These are phyloP conservation scores for Scolopax bukidnonensis DNA, from an alignment of 2,797 vertebrate genomes.

Conservation along the genomic window DNA sequence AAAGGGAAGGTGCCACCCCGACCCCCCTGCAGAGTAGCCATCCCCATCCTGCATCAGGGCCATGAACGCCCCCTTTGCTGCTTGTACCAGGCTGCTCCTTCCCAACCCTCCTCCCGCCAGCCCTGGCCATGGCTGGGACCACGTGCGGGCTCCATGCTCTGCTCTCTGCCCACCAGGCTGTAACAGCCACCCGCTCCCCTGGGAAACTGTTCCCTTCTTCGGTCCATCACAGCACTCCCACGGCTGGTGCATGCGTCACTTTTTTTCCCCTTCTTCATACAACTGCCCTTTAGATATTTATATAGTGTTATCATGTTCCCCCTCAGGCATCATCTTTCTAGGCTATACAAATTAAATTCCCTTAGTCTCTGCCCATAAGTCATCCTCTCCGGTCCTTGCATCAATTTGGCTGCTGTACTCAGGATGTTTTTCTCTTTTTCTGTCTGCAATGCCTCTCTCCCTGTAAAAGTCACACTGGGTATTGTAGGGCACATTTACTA, in stretches of 20 bases:
- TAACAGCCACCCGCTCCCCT: not conserved
- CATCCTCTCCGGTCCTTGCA: not conserved
- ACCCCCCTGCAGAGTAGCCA: not conserved
- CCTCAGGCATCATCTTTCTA: slow-evolving; percentile 42
- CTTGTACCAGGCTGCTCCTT: not conserved
- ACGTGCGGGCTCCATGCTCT: not conserved
- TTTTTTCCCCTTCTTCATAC: slow-evolving; percentile 26
- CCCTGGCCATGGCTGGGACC: not conserved
- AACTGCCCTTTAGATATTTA: slow-evolving; percentile 67
- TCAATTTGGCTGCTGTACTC: not conserved
- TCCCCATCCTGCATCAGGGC: fast-evolving
- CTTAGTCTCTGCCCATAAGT: slow-evolving; percentile 10
- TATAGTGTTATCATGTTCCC: slow-evolving; percentile 25
- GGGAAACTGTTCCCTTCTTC: not conserved
- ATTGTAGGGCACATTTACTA: not conserved
- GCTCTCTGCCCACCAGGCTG: not conserved
- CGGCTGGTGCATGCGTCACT: slow-evolving; percentile 18
- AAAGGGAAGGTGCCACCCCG: not conserved
- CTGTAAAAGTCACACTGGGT: not conserved
- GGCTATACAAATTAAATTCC: slow-evolving; percentile 49
- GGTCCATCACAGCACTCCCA: slow-evolving; percentile 30
- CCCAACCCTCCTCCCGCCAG: not conserved
- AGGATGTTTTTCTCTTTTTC: not conserved
- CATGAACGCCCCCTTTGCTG: not conserved
- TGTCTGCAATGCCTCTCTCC: not conserved